Percentiles rank a stretch among this genome's conserved stretches.
Conservation (phyloP, 2,797 vertebrate species). For the Ptychadena robeensis region DNA sequence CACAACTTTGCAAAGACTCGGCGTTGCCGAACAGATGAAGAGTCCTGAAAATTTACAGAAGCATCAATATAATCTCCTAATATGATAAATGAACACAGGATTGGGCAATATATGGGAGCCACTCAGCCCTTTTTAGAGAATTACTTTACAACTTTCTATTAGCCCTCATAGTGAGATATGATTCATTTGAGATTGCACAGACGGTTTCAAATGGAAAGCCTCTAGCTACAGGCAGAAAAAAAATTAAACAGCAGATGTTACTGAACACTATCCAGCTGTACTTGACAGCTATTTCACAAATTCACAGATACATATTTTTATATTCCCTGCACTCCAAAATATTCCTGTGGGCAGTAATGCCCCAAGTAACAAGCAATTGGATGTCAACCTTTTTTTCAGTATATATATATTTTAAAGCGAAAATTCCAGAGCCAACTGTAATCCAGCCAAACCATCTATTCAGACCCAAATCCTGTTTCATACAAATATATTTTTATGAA, state of each 20-base stretch:
- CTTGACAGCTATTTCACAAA: conserved; percentile 52
- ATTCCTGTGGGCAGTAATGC: conserved; percentile 45
- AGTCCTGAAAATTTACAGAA: not conserved
- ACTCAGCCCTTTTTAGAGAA: conserved; percentile 16
- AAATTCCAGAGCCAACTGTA: too few species aligned
- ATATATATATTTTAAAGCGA: conserved; percentile 19
- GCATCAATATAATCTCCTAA: conserved; percentile 3
- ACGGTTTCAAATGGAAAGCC: conserved; percentile 50
- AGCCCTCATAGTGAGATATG: conserved; percentile 23
- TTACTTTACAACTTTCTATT: conserved; percentile 19
- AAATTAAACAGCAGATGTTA: conserved; percentile 55
- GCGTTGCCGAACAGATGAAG: not conserved
- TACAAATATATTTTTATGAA: too few species aligned
- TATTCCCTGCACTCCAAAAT: conserved; percentile 37
- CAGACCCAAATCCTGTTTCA: too few species aligned
- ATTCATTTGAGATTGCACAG: conserved; percentile 21
- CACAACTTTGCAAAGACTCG: not conserved
- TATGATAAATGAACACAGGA: conserved; percentile 49
- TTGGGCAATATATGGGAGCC: conserved; percentile 17
- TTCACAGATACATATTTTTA: conserved; percentile 39
- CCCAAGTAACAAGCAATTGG: conserved; percentile 34
- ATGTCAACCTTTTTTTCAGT: conserved; percentile 26
- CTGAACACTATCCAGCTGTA: conserved; percentile 45
- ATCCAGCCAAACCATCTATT: too few species aligned
- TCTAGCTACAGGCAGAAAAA: conserved; percentile 43